These are phyloP conservation scores for Megalops cyprinoides DNA, from an alignment of 2,797 vertebrate species.

Conservation along the genomic window DNA sequence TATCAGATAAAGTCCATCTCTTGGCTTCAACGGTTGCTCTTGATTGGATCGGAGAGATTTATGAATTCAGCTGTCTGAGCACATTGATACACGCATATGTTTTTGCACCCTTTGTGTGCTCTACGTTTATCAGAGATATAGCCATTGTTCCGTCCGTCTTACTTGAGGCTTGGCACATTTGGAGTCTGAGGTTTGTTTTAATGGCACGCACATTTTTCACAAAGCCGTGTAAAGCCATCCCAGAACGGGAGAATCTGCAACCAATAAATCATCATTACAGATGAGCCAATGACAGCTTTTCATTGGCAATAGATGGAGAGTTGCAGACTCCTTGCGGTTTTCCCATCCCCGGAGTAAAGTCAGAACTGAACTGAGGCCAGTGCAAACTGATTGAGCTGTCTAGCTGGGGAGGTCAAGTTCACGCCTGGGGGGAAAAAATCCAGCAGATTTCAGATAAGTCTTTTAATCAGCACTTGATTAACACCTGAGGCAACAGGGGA, in stretches of 20 bases:
- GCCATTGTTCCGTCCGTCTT: no score
- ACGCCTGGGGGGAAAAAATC: neutral
- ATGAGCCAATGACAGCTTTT: neutral
- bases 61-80: neutral
- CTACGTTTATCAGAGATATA: no score
- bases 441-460: neutral
- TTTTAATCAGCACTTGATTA: neutral
- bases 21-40: neutral
- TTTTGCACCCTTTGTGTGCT: no score
- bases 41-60: neutral
- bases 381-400: neutral
- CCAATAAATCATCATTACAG: no score
- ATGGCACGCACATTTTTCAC: no score
- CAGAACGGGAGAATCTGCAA: no score
- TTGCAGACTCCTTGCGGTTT: no score
- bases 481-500: neutral
- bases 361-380: neutral
- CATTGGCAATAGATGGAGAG: neutral
- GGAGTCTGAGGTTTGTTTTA: no score
- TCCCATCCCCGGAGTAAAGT: neutral
- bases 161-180: no score
- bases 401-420: neutral
- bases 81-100: neutral
- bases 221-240: no score
- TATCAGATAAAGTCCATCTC: neutral